Base-by-base conservation (phyloP, 2,797 vertebrate genomes). In the Enteromius unitaeniatus region DNA sequence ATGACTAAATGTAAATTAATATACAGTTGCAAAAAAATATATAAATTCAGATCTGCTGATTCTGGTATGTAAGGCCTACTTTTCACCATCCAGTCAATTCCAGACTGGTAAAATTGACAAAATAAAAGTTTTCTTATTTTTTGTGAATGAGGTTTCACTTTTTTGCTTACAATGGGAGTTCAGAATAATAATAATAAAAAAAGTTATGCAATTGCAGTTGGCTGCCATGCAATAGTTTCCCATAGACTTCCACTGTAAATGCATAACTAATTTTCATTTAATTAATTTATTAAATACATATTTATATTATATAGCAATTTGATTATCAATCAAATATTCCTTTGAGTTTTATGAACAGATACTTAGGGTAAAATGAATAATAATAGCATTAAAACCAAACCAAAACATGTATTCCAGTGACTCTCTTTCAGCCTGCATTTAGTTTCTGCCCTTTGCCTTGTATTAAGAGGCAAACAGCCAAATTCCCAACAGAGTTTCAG, bases 281-380 rank as follows among this genome's bases (percentile, higher is more conserved):
- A 31, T 70, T 15, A 23, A 17, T 31, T 40, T 40, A 40, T 40
- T 40, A 40, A 1, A 40, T 7, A 40, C 37, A 40, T 51, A 19
- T 51, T 28, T 17, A 49, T 64, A 64, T 73, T 31, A 47, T 31
- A 4, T 73, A 11, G 23, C 31, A 10, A 45, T 70, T 42, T 70
- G n/a, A 49, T 51, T 67, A 62, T 78, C 51, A 73, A 68, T 80
- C 58, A 78, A 84, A 19, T 5, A 14, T 17, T 65, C 26, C 31
- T 76, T 72, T 72, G 31, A 78, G 49, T 73, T 79, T 73, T 58
- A n/a, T 68, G 23, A 81, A 87, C 84, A 47, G 78, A 82, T 40
- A 65, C n/a, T 53, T 34, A 40, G 49, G 75, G 51, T 70, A 73
- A 23, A 5, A 53, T 51, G 53, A 34, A 34, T 53, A 31, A 34